phyloP scores from a whole-genome alignment of 2,888 invertebrate species.

The Alentia gelatinosa region DNA sequence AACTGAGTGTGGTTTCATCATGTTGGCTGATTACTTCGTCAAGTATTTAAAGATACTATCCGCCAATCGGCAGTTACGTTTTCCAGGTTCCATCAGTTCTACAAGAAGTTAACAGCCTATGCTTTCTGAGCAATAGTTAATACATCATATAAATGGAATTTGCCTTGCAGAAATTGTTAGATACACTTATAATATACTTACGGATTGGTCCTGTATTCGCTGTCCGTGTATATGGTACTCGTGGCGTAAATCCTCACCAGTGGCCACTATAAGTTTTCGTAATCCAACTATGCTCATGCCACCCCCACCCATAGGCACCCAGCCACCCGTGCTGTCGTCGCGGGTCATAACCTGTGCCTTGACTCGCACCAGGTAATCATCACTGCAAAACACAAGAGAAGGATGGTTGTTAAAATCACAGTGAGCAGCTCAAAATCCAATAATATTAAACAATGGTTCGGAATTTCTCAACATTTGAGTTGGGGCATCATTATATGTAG shows the following conservation, averaged over 20 bases:
- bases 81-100: background rate
- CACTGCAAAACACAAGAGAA: slow-evolving; percentile 57
- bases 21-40: too few relatives aligned
- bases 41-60: too few relatives aligned
- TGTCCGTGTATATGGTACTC: slow-evolving; percentile 95
- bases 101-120: background rate
- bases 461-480: too few relatives aligned
- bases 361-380: slow-evolving; percentile 90
- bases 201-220: slow-evolving; percentile 94
- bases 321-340: slow-evolving; percentile 97
- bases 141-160: background rate
- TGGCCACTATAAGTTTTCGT: slow-evolving; percentile 57
- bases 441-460: too few relatives aligned
- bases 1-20: too few relatives aligned
- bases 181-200: too few relatives aligned
- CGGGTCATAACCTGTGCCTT: slow-evolving; percentile 99
- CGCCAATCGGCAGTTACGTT: too few relatives aligned
- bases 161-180: background rate
- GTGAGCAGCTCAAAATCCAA: too few relatives aligned
- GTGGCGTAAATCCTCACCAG: slow-evolving; percentile 63
- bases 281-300: slow-evolving; percentile 92
- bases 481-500: too few relatives aligned
- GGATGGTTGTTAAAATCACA: background rate
- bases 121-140: background rate
- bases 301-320: slow-evolving; percentile 95